Evolutionary conservation across 2,888 invertebrate species (phyloP).

Genomic region (Amblyjoppa proteus): DNA sequence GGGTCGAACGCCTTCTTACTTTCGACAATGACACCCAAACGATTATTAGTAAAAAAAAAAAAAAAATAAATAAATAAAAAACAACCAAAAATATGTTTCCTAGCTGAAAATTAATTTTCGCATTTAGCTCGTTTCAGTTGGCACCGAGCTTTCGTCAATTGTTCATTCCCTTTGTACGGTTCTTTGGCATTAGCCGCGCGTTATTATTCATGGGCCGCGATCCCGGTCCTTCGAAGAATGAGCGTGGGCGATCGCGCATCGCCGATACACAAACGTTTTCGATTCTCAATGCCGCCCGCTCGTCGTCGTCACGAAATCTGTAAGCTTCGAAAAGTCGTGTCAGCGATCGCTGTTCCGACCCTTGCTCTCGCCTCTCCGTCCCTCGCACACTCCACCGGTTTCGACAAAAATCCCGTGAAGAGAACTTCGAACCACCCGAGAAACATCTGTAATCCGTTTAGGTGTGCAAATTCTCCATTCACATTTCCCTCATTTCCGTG

Average conservation of each 20-base stretch:
- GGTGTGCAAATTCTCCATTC: constrained; percentile 84
- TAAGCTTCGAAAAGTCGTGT: constrained; percentile 71
- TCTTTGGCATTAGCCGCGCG: constrained; percentile 49
- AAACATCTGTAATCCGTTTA: constrained; percentile 85
- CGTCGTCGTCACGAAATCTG: constrained; percentile 36
- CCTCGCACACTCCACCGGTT: not conserved
- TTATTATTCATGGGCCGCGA: constrained; percentile 76
- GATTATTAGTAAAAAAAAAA: not conserved
- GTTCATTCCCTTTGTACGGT: constrained; percentile 2
- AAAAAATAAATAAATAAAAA: not conserved
- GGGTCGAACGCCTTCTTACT: not conserved
- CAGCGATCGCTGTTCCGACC: constrained; percentile 66
- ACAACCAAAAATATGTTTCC: not conserved
- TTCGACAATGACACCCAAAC: not conserved
- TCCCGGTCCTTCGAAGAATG: constrained; percentile 71
- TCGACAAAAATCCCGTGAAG: not conserved
- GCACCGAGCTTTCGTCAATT: not conserved
- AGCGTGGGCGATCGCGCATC: constrained; percentile 25
- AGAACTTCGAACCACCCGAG: constrained; percentile 69
- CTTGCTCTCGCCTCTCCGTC: constrained; percentile 62
- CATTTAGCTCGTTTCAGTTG: not conserved
- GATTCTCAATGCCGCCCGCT: constrained; percentile 4
- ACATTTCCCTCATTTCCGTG: constrained; percentile 59
- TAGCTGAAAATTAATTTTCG: not conserved
- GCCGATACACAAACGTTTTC: constrained; percentile 42